Conservation (phyloP, 2,797 vertebrate genomes). For the Periparus ater region DNA sequence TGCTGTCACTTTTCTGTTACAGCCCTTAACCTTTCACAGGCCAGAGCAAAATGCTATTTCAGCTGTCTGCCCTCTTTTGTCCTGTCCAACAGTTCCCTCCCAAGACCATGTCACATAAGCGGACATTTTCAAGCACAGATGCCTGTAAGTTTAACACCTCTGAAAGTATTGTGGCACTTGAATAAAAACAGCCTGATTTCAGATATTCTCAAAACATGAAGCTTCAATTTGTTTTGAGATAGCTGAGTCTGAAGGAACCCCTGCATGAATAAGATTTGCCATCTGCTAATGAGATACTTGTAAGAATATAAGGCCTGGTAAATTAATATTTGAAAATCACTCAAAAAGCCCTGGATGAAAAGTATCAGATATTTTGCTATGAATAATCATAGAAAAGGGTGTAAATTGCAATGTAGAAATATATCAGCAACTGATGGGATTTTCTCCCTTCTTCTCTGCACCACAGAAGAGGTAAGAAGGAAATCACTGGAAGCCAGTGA, state of each 20-base stretch:
- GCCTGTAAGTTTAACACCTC: not conserved
- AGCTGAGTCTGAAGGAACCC: not conserved
- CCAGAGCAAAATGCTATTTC: not conserved
- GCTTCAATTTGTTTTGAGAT: not conserved
- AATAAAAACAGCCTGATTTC: not conserved
- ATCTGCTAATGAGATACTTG: not conserved
- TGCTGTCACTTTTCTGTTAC: not conserved
- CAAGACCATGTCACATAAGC: accelerated
- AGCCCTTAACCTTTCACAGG: not conserved
- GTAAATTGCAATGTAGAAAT: not conserved
- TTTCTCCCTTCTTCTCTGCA: not conserved
- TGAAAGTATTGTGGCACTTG: not conserved
- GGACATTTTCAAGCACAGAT: not conserved
- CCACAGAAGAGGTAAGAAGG: not conserved
- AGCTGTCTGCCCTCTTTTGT: not conserved
- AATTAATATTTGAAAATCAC: not conserved
- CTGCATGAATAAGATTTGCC: not conserved
- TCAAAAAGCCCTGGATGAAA: not conserved
- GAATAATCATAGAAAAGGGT: not conserved
- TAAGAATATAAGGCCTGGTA: not conserved
- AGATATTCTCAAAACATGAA: not conserved
- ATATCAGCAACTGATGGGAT: not conserved
- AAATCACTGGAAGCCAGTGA: not conserved
- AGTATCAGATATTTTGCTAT: not conserved
- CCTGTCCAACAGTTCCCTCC: not conserved